These are phyloP conservation scores for Elmis aenea DNA, from an alignment of 2,888 invertebrate species.

Conservation along the genomic window DNA sequence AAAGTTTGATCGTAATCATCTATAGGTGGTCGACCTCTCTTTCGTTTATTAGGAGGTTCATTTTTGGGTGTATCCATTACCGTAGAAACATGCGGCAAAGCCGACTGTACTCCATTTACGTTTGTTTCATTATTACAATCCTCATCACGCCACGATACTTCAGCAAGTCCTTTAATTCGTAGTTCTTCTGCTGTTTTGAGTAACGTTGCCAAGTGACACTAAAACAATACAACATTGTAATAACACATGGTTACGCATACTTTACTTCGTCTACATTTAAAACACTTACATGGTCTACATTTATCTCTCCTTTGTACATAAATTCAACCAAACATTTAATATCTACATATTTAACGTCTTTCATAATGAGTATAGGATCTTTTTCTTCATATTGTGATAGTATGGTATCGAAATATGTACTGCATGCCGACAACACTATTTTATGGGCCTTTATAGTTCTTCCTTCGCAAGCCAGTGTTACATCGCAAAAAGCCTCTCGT, in stretches of 20 bases:
- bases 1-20: constrained; percentile 56
- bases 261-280: not conserved
- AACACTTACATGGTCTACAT: constrained; percentile 84
- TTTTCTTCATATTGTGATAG: constrained; percentile 76
- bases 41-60: constrained; percentile 52
- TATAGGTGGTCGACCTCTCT: constrained; percentile 63
- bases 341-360: constrained; percentile 87
- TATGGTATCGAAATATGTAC: constrained; percentile 84
- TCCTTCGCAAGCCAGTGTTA: constrained; percentile 84
- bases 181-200: constrained; percentile 89
- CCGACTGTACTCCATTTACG: constrained; percentile 35
- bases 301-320: constrained; percentile 95
- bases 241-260: not conserved
- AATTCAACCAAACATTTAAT: constrained; percentile 86
- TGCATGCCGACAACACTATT: constrained; percentile 87
- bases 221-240: constrained; percentile 33
- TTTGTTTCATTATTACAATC: constrained; percentile 40
- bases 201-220: constrained; percentile 82
- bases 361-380: constrained; percentile 79
- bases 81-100: constrained; percentile 44
- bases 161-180: constrained; percentile 85
- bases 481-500: constrained; percentile 84
- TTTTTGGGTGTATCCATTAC: constrained; percentile 43
- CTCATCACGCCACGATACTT: constrained; percentile 78
- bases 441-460: constrained; percentile 73